These are phyloP conservation scores for Muntiacus muntjak DNA, from an alignment of 2,113 vertebrate species.

Conservation along the genomic window DNA sequence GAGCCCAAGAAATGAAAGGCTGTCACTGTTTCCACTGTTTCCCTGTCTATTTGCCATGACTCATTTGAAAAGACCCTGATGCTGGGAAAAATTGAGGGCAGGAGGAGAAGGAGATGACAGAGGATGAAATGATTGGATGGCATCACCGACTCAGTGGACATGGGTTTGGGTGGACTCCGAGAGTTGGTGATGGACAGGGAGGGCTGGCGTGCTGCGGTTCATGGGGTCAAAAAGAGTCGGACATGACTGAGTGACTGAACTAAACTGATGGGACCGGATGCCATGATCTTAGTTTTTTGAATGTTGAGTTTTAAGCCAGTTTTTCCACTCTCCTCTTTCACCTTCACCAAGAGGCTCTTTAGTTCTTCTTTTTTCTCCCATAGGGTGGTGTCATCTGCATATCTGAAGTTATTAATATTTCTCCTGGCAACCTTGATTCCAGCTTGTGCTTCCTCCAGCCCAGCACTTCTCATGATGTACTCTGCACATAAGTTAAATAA, in stretches of 20 bases:
- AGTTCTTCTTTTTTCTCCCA: not conserved
- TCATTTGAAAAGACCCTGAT: not conserved
- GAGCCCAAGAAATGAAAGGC: not conserved
- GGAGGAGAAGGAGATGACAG: not conserved
- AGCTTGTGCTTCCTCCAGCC: not conserved
- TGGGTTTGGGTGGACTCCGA: not conserved
- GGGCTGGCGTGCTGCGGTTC: rapidly evolving
- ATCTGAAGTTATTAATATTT: not conserved
- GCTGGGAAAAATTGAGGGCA: not conserved
- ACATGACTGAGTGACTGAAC: not conserved
- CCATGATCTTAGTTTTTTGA: not conserved
- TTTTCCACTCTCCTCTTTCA: not conserved
- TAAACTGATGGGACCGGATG: not conserved
- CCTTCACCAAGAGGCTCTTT: not conserved
- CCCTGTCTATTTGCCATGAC: not conserved
- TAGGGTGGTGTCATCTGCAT: not conserved
- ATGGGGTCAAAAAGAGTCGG: not conserved
- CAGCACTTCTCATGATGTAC: not conserved
- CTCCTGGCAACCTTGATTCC: not conserved
- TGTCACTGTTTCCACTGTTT: not conserved
- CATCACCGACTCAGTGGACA: not conserved
- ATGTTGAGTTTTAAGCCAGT: not conserved
- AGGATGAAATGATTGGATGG: not conserved
- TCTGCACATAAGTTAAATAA: not conserved
- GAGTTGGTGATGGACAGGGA: not conserved